A percentile compares a stretch with the other conserved stretches of the same genome.
Conservation (phyloP, 2,888 invertebrate genomes). For the Desoria tigrina region DNA sequence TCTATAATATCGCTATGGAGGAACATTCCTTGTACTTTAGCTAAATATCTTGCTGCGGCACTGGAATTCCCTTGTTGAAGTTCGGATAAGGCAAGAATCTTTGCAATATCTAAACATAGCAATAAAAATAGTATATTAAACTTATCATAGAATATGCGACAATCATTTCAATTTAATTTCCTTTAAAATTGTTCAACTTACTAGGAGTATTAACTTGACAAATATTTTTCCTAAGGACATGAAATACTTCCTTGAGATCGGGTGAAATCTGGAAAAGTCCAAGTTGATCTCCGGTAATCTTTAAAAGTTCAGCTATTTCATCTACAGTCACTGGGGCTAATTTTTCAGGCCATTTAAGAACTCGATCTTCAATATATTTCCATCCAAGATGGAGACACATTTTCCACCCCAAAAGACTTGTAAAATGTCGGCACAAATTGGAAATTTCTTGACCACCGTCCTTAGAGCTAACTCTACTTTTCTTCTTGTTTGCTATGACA, state of each 20-base stretch:
- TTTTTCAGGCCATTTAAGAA: conserved; percentile 10
- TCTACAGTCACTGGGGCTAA: not conserved
- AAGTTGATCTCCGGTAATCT: conserved; percentile 25
- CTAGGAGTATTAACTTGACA: conserved; percentile 32
- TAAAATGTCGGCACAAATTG: conserved; percentile 18
- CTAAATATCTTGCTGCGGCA: conserved; percentile 17
- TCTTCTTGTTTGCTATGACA: no score
- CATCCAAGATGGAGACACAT: conserved; percentile 27
- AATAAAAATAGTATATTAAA: no score
- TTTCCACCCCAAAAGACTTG: conserved; percentile 31
- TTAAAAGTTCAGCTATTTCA: conserved; percentile 18
- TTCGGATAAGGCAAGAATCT: conserved; percentile 15
- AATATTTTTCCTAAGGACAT: conserved; percentile 20
- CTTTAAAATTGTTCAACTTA: conserved; percentile 20
- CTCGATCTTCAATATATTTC: conserved; percentile 28
- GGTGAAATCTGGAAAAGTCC: conserved; percentile 21
- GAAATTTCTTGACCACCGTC: conserved; percentile 2
- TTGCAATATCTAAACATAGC: conserved; percentile 21
- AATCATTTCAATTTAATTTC: not conserved
- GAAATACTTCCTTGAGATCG: conserved; percentile 18
- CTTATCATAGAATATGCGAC: no score
- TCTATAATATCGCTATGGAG: conserved; percentile 36
- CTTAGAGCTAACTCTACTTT: no score
- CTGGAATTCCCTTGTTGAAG: conserved; percentile 22
- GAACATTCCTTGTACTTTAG: conserved; percentile 25